Base-by-base conservation (phyloP, 2,797 vertebrate genomes). In the Sebastiscus albofasciatus region DNA sequence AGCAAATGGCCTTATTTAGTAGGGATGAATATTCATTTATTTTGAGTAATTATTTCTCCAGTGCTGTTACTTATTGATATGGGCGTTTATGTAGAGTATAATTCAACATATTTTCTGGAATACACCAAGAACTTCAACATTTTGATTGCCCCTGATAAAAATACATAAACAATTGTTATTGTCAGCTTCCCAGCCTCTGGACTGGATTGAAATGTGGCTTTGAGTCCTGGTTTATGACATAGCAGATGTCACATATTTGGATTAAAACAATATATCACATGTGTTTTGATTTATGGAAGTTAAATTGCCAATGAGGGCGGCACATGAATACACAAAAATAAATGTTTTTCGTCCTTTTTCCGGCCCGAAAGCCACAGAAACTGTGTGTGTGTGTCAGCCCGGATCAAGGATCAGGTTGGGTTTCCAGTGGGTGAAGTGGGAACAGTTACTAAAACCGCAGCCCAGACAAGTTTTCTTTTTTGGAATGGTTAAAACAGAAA, bases 11-110 rank as follows among this genome's bases (percentile, higher is more conserved):
- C 92, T 91, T 92, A 90, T 94, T 93, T 87, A 93, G 79, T 62
- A 74, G 59, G 62, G 42, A 92, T 91, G 85, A 92, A 92, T 92
- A 93, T 93, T 94, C 85, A 94, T 92, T 87, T 93, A 83, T 91
- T 90, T 86, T 84, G 79, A 90, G 78, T 84, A 89, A 91, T 92
- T 80, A 80, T 89, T 87, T 67, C 22, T 54, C 86, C 84, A 85
- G 79, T 62, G 82, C 83, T 93, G 91, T 86, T 87, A 77, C 67
- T 87, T 83, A 91, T 92, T 94, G 92, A 94, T 94, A 92, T 91
- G 82, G 39, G 66, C 76, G 74, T 83, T 71, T 72, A 86, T 83
- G 52, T 80, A 79, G 8, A 59, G 61, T 70, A 76, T 76, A 84
- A 86, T 85, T 24, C 64, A 75, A 12, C 64, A 52, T 73, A 22